These are phyloP conservation scores for Teleogryllus oceanicus DNA, from an alignment of 2,888 invertebrate species.

Conservation along the genomic window DNA sequence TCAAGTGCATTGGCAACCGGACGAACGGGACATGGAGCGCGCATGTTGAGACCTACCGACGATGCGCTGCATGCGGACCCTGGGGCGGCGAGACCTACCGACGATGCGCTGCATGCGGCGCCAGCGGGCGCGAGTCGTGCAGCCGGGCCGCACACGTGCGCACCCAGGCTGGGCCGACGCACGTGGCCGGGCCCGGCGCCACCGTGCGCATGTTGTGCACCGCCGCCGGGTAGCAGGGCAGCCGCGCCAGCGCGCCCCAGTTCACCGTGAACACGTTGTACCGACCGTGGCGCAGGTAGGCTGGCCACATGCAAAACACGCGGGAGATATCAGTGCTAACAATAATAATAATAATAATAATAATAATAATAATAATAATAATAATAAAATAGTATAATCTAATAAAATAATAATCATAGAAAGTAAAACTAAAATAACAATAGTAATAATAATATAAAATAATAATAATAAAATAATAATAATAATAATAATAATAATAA, in stretches of 20 bases:
- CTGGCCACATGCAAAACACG: conserved; percentile 46
- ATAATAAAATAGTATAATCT: background rate
- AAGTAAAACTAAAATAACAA: no score
- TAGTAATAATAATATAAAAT: no score
- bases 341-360: background rate
- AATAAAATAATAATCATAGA: background rate
- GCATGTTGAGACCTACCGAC: no score
- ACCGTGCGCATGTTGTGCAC: conserved; percentile 71
- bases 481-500: background rate
- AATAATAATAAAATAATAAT: background rate
- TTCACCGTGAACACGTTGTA: conserved; percentile 75
- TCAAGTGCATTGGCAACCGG: no score
- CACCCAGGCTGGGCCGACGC: conserved; percentile 69
- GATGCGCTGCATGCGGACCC: conserved; percentile 56
- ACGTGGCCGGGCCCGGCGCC: conserved; percentile 68
- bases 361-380: background rate
- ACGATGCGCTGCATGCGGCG: conserved; percentile 69
- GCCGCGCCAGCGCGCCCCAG: conserved; percentile 68
- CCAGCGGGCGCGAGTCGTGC: no score
- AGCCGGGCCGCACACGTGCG: conserved; percentile 77
- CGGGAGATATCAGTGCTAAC: background rate
- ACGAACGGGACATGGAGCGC: no score
- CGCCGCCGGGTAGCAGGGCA: conserved; percentile 71
- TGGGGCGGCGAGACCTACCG: conserved; percentile 64
- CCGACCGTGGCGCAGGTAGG: conserved; percentile 67